Conservation (phyloP, 2,888 invertebrate species). For the Halictus quadricinctus region DNA sequence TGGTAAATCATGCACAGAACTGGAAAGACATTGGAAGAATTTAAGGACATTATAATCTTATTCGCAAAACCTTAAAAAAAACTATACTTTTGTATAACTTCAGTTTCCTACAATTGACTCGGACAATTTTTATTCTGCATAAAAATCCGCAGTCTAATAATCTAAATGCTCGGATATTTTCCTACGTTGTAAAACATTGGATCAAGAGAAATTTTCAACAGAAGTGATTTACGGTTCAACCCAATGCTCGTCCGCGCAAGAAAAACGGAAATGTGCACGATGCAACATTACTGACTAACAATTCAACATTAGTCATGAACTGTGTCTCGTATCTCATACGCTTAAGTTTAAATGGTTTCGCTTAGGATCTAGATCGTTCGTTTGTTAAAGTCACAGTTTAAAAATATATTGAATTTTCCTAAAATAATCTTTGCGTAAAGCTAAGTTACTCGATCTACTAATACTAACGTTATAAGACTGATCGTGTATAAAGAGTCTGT, state of each 20-base stretch:
- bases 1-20: neutral
- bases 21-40: neutral
- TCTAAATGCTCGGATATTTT: neutral
- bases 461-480: slow-evolving; percentile 30
- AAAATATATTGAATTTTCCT: slow-evolving; percentile 58
- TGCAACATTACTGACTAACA: slow-evolving; percentile 28
- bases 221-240: neutral
- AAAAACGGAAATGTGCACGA: slow-evolving; percentile 24
- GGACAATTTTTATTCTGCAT: too few relatives aligned
- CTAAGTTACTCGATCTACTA: slow-evolving; percentile 33
- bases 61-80: neutral
- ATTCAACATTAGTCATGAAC: slow-evolving; percentile 24
- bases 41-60: neutral
- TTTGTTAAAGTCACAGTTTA: slow-evolving; percentile 20
- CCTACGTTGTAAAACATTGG: neutral
- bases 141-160: neutral
- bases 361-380: slow-evolving; percentile 29
- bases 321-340: neutral
- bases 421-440: slow-evolving; percentile 47
- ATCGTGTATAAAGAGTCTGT: slow-evolving; percentile 28
- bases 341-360: slow-evolving; percentile 26
- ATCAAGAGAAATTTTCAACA: neutral
- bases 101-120: neutral
- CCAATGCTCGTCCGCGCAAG: neutral
- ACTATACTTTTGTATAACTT: neutral